Base-by-base conservation (phyloP, 2,797 vertebrate genomes). In the Sebastes wilsoni region DNA sequence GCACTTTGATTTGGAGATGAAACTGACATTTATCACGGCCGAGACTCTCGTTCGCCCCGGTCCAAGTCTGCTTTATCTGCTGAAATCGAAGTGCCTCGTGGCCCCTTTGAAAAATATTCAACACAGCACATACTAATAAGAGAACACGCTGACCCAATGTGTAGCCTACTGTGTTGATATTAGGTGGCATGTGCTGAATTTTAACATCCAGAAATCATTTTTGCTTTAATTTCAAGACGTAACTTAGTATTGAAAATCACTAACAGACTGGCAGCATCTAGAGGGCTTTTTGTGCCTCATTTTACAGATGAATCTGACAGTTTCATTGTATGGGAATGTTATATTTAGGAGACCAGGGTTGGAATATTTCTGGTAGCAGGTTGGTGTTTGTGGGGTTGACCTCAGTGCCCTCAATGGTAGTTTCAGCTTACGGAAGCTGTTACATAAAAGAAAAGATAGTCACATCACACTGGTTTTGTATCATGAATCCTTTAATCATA, bases 401-500 rank as follows among this genome's bases (percentile, higher is more conserved):
- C 46, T 20, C 16, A 1, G 42, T 46, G 42, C 42, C 42, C 42
- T 49, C 16, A 46, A 18, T 46, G 42, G 42, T 18, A 18, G 42
- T 46, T 20, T 46, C 42, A 18, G 16, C 42, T 46, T 0, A 46
- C 7, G 16, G 42, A 46, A 18, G 6, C 18, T 5, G 46, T 49
- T 6, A 2, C 12, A 75, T 30, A 3, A 73, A 67, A 38, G 49
- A 66, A 69, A 64, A 66, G 4, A 80, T 18, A 59, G 23, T 75
- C 69, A 76, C 61, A 65, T 70, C 68, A 82, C 22, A n/a, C 16
- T 13, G 66, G 67, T 85, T 87, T 91, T 79, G 76, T 83, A 86
- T 87, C 85, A 89, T 87, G 85, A 91, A 85, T 84, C 30, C 46
- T 94, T 94, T 94, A 93, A 89, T 92, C 22, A 71, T 64, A 80